These are phyloP conservation scores for Phoebastria nigripes DNA, from an alignment of 2,797 vertebrate species.

Conservation along the genomic window DNA sequence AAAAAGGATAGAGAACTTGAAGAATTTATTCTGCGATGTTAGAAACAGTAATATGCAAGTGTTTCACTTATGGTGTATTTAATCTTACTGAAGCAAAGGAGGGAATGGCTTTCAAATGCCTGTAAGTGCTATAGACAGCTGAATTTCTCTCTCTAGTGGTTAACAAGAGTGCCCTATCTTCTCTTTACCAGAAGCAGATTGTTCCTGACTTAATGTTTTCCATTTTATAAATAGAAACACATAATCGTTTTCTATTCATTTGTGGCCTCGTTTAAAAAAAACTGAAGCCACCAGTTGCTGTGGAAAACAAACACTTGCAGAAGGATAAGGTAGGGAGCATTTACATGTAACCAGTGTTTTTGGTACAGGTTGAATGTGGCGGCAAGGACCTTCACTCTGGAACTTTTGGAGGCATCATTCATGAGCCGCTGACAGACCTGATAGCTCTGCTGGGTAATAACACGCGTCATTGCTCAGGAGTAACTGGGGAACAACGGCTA, in stretches of 20 bases:
- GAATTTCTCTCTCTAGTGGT: not conserved
- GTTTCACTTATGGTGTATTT: not conserved
- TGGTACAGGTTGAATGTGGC: slow-evolving; percentile 83
- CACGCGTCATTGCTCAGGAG: not conserved
- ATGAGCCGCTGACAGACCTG: slow-evolving; percentile 89
- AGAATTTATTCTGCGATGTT: not conserved
- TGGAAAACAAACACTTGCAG: not conserved
- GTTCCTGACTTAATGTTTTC: not conserved
- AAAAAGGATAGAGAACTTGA: not conserved
- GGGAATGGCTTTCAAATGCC: not conserved
- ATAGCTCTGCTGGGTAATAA: slow-evolving; percentile 86
- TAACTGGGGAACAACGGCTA: not conserved
- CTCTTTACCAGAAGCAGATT: not conserved
- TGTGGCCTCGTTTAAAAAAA: not conserved
- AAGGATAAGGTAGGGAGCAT: accelerated
- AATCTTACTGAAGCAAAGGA: not conserved
- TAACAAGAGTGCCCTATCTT: not conserved
- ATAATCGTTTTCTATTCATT: not conserved
- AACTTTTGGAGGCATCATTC: slow-evolving; percentile 86
- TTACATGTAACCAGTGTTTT: not conserved
- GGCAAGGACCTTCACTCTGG: slow-evolving; percentile 90
- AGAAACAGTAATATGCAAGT: not conserved
- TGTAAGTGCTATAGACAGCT: not conserved
- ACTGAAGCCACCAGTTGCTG: not conserved
- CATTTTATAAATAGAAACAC: not conserved